These are phyloP conservation scores for Australoheros facetus DNA, from an alignment of 2,797 vertebrate genomes.

Conservation along the genomic window DNA sequence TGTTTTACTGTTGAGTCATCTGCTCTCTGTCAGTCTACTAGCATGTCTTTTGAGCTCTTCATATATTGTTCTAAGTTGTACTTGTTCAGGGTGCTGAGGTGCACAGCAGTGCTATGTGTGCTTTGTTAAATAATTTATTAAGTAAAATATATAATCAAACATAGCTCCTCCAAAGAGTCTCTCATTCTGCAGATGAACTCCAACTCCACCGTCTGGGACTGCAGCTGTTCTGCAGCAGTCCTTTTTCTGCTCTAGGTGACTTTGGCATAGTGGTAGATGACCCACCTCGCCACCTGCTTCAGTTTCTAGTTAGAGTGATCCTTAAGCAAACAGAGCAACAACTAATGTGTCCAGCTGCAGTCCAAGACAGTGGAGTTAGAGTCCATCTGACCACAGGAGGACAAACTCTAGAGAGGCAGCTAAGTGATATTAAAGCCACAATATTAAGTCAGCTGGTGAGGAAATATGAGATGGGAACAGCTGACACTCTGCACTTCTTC, in stretches of 20 bases:
- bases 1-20: constrained; percentile 62
- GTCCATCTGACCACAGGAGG: background rate
- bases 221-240: background rate
- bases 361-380: background rate
- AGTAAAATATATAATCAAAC: background rate
- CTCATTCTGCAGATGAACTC: too few relatives aligned
- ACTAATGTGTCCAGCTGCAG: background rate
- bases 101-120: background rate
- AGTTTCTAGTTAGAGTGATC: background rate
- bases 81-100: constrained; percentile 3
- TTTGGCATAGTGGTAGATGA: background rate
- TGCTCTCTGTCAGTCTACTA: constrained; percentile 19
- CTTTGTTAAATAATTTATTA: background rate
- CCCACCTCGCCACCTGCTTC: background rate
- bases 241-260: too few relatives aligned
- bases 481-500: background rate
- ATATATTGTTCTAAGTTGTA: background rate
- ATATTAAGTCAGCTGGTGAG: background rate
- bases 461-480: background rate
- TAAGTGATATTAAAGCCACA: background rate
- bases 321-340: background rate
- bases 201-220: background rate
- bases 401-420: background rate
- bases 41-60: constrained; percentile 17
- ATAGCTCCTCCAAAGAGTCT: too few relatives aligned